These are phyloP conservation scores for Ataeniobius toweri DNA, from an alignment of 2,797 vertebrate species.

Conservation along the genomic window DNA sequence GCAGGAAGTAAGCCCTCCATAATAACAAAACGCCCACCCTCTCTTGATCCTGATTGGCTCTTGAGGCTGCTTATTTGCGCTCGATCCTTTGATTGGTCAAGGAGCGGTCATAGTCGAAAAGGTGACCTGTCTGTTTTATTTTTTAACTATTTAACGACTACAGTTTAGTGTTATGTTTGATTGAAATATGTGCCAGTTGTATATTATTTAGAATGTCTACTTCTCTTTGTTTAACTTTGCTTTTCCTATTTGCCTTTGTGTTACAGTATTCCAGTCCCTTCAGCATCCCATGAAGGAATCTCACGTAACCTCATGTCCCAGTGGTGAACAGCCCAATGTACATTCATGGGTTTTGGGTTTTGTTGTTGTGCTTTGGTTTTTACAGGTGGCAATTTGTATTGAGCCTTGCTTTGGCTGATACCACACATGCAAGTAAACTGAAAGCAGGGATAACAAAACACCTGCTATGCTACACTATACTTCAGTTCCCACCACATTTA, in stretches of 20 bases:
- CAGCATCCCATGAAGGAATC: too few relatives aligned
- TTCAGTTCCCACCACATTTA: too few relatives aligned
- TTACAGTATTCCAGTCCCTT: too few relatives aligned
- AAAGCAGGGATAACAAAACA: too few relatives aligned
- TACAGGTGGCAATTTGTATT: too few relatives aligned
- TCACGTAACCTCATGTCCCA: too few relatives aligned
- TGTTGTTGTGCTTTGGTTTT: too few relatives aligned
- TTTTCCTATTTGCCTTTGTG: neutral
- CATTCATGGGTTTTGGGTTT: too few relatives aligned
- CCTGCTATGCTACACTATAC: too few relatives aligned
- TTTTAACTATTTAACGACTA: neutral
- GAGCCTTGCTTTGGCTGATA: too few relatives aligned
- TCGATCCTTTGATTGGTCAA: slow-evolving; percentile 33
- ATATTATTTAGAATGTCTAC: neutral
- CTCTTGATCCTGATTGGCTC: slow-evolving; percentile 47
- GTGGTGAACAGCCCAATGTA: too few relatives aligned
- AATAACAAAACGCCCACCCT: slow-evolving; percentile 52
- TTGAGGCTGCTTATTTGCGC: neutral
- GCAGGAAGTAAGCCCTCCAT: slow-evolving; percentile 53
- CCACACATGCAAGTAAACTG: too few relatives aligned
- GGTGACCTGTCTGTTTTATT: neutral
- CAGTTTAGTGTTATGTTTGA: neutral
- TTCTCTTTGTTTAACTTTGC: neutral
- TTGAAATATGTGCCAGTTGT: neutral
- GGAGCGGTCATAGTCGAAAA: neutral